phyloP scores from a whole-genome alignment of 1,140 invertebrate species.

The Eurosta solidaginis region DNA sequence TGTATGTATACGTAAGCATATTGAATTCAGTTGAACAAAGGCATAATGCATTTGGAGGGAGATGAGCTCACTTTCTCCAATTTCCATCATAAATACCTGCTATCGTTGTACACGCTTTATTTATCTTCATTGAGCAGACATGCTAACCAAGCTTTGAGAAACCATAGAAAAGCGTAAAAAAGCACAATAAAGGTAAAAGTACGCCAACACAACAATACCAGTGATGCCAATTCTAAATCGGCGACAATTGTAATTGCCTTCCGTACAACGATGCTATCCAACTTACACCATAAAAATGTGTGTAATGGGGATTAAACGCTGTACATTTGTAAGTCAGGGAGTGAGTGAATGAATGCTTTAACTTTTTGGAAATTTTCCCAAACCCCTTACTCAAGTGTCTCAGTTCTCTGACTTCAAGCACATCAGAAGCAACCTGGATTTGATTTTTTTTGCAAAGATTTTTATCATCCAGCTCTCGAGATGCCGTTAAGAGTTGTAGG shows the following conservation, averaged over 20 bases:
- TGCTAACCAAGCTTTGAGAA: background rate
- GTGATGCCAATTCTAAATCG: slow-evolving; percentile 19
- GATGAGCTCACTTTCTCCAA: background rate
- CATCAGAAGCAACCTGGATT: no score
- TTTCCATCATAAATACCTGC: background rate
- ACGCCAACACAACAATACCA: slow-evolving; percentile 15
- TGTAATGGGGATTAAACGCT: background rate
- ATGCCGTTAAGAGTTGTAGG: no score
- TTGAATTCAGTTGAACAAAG: no score
- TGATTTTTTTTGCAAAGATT: no score
- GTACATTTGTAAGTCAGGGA: no score
- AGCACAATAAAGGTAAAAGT: background rate
- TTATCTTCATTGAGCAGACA: background rate
- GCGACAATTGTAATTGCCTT: slow-evolving; percentile 8
- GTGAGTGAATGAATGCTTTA: no score
- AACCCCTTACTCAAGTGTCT: no score
- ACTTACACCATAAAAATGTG: background rate
- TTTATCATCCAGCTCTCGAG: no score
- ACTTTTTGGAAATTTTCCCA: no score
- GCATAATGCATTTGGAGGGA: background rate
- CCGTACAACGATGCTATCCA: background rate
- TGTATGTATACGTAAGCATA: background rate
- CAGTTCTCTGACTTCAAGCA: no score
- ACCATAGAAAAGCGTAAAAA: background rate
- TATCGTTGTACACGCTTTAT: slow-evolving; percentile 16